phyloP scores from a whole-genome alignment of 2,797 vertebrate species.

The Sorex maritimensis region DNA sequence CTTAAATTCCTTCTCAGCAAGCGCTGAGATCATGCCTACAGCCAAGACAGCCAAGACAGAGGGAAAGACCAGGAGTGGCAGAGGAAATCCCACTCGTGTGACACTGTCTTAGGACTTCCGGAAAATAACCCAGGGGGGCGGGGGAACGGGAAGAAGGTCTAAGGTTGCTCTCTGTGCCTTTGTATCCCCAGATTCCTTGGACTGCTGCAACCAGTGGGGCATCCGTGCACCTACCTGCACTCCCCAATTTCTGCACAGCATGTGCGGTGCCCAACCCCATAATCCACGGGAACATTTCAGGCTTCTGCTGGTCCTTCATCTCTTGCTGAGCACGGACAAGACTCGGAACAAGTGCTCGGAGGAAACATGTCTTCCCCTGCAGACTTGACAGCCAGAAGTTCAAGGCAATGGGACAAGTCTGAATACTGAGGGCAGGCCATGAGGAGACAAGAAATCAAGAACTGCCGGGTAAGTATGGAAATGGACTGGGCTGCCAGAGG shows the following conservation, averaged over 20 bases:
- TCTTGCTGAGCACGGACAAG: background rate
- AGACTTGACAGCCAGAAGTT: background rate
- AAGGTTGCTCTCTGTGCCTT: background rate
- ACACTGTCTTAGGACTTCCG: background rate
- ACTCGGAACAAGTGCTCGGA: background rate
- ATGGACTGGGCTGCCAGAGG: background rate
- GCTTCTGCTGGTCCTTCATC: background rate
- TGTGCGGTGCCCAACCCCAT: background rate
- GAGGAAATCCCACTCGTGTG: fast-evolving
- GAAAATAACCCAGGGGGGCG: background rate
- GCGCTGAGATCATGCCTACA: too few relatives aligned
- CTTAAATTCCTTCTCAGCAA: background rate
- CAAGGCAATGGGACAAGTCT: background rate
- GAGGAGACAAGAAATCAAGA: background rate
- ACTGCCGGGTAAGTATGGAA: background rate
- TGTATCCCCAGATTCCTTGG: background rate
- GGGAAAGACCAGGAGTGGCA: fast-evolving
- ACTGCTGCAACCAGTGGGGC: background rate
- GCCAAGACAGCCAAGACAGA: too few relatives aligned
- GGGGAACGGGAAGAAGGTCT: too few relatives aligned
- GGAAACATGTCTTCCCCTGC: background rate
- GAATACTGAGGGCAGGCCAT: background rate
- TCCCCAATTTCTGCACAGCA: background rate
- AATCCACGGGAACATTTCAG: background rate
- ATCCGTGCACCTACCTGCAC: background rate